Percentiles rank a stretch among this genome's conserved stretches.
phyloP scores from a whole-genome alignment of 1,140 invertebrate genomes.

The Temnothorax nylanderi region DNA sequence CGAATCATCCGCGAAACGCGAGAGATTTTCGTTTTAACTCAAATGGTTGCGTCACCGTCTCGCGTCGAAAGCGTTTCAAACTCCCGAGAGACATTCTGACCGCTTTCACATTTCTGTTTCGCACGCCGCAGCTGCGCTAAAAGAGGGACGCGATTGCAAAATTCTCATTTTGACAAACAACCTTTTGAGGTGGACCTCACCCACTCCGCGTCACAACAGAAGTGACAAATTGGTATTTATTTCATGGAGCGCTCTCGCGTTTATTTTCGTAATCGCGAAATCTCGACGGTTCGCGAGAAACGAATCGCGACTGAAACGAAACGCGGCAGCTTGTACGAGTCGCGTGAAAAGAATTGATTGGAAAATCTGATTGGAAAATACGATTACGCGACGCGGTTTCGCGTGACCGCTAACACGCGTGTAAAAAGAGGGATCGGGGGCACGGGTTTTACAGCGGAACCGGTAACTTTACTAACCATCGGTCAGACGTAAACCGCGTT shows the following conservation, averaged over 20 bases:
- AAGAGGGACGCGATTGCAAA: neutral
- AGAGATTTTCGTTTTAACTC: neutral
- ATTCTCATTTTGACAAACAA: slow-evolving; percentile 12
- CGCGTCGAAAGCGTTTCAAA: neutral
- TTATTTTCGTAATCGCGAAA: neutral
- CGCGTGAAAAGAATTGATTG: slow-evolving; percentile 22
- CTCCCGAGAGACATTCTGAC: neutral
- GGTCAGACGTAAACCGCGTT: slow-evolving; percentile 14
- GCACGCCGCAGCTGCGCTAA: too few relatives aligned
- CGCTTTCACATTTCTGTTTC: neutral
- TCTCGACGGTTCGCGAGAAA: neutral
- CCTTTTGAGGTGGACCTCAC: neutral
- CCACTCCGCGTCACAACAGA: neutral
- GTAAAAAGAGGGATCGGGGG: neutral
- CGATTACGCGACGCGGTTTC: slow-evolving; percentile 37
- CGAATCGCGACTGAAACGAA: neutral
- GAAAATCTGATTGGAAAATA: slow-evolving; percentile 37
- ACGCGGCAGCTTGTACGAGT: neutral
- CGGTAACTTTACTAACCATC: neutral
- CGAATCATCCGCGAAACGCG: slow-evolving; percentile 57
- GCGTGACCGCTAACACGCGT: slow-evolving; percentile 44
- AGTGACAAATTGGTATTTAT: neutral
- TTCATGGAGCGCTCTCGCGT: neutral
- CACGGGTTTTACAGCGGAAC: slow-evolving; percentile 2
- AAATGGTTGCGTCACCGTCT: neutral